Percentiles rank a stretch among this genome's conserved stretches.
Conservation (phyloP, 1,140 invertebrate species). For the Drosophila simulans region DNA sequence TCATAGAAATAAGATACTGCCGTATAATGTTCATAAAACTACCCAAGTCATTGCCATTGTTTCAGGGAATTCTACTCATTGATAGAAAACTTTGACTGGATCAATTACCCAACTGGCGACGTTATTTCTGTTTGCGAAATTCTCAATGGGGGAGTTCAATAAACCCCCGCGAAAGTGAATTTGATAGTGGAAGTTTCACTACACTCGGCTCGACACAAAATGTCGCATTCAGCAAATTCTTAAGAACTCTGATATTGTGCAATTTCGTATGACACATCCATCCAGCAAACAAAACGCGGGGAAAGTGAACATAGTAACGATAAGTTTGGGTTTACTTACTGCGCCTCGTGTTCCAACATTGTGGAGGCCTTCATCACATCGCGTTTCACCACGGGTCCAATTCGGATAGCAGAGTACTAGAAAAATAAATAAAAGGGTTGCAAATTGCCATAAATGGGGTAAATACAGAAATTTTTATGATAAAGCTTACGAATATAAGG, state of each 20-base stretch:
- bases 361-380: constrained; percentile 99
- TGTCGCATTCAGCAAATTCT: constrained; percentile 54
- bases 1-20: neutral
- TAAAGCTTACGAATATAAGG: no score
- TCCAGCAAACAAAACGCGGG: neutral
- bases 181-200: constrained; percentile 39
- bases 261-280: constrained; percentile 31
- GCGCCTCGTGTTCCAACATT: constrained; percentile 99
- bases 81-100: constrained; percentile 19
- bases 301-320: constrained; percentile 14
- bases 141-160: constrained; percentile 35
- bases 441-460: neutral
- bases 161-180: constrained; percentile 39
- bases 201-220: constrained; percentile 7
- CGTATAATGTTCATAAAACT: constrained; percentile 2
- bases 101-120: constrained; percentile 20
- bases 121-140: constrained; percentile 13
- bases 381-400: constrained; percentile 99
- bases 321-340: constrained; percentile 89
- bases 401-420: constrained; percentile 98
- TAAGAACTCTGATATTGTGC: constrained; percentile 27
- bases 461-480: no score
- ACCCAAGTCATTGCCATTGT: neutral
- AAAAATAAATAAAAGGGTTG: constrained; percentile 74
- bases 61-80: constrained; percentile 1